phyloP scores from a whole-genome alignment of 2,797 vertebrate species.

The Spondyliosoma cantharus region DNA sequence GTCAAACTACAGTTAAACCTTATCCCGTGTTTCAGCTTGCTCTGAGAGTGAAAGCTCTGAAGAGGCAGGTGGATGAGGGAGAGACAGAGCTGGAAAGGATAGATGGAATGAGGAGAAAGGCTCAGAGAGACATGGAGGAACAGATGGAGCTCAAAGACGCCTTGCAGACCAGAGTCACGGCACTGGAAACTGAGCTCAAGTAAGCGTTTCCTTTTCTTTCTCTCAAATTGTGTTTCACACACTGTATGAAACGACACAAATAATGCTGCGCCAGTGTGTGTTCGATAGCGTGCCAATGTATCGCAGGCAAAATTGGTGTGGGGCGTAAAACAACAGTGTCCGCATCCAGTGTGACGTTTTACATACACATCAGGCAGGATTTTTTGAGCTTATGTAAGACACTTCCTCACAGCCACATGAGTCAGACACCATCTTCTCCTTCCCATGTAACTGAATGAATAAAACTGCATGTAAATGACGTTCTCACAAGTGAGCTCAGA shows the following conservation, averaged over 20 bases:
- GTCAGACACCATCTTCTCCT: constrained; percentile 6
- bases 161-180: constrained; percentile 87
- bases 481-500: constrained; percentile 10
- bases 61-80: constrained; percentile 95
- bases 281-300: too few relatives aligned
- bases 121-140: constrained; percentile 92
- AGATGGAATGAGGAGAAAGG: constrained; percentile 90
- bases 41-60: constrained; percentile 94
- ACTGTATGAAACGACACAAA: too few relatives aligned
- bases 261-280: too few relatives aligned
- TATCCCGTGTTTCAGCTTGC: constrained; percentile 82
- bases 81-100: constrained; percentile 94
- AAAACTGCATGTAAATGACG: constrained; percentile 35
- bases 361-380: too few relatives aligned
- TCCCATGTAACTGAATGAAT: constrained; percentile 18
- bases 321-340: too few relatives aligned
- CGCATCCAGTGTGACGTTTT: too few relatives aligned
- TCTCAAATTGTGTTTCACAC: neutral
- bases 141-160: constrained; percentile 92
- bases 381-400: constrained; percentile 36
- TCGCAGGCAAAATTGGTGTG: too few relatives aligned
- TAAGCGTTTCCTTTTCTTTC: constrained; percentile 64
- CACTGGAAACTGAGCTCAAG: constrained; percentile 93
- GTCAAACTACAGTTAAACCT: neutral
- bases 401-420: constrained; percentile 40